Evolutionary conservation across 2,797 vertebrate species (phyloP).

Genomic region (Alectoris magna): DNA sequence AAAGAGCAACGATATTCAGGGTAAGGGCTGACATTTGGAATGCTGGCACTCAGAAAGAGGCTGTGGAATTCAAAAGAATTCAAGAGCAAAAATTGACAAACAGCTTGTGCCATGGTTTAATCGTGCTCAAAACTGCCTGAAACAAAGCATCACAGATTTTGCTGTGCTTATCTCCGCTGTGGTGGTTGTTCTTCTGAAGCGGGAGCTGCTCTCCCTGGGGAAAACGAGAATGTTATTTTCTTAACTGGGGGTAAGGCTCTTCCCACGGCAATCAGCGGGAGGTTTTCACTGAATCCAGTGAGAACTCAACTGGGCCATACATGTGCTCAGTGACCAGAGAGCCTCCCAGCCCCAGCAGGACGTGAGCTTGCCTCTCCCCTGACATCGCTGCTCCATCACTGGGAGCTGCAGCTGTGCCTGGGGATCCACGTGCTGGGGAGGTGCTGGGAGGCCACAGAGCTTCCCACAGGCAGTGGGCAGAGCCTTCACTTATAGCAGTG

Average conservation of each 20-base stretch:
- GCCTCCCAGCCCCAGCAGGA: neutral
- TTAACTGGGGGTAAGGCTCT: neutral
- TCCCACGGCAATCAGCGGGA: neutral
- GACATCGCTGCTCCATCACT: neutral
- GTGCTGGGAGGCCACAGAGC: neutral
- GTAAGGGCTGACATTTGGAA: constrained; percentile 52
- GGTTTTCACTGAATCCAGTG: neutral
- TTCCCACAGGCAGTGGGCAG: neutral
- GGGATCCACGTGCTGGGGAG: neutral
- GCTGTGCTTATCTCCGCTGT: neutral
- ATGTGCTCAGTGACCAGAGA: neutral
- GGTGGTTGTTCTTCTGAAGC: constrained; percentile 28
- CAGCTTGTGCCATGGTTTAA: constrained; percentile 17
- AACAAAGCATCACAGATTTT: neutral
- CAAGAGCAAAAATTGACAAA: constrained; percentile 31
- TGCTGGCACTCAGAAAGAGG: constrained; percentile 11
- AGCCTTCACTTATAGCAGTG: neutral
- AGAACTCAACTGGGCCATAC: neutral
- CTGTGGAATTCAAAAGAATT: constrained; percentile 15
- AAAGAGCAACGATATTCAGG: constrained; percentile 48
- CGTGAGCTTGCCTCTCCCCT: neutral
- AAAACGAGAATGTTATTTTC: neutral
- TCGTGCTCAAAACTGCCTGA: neutral
- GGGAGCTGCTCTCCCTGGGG: constrained; percentile 5
- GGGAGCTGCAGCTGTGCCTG: rapidly evolving